A percentile compares a stretch with the other conserved stretches of the same genome.
These are phyloP conservation scores for Phorcus lineatus DNA, from an alignment of 2,888 invertebrate genomes.

Conservation along the genomic window DNA sequence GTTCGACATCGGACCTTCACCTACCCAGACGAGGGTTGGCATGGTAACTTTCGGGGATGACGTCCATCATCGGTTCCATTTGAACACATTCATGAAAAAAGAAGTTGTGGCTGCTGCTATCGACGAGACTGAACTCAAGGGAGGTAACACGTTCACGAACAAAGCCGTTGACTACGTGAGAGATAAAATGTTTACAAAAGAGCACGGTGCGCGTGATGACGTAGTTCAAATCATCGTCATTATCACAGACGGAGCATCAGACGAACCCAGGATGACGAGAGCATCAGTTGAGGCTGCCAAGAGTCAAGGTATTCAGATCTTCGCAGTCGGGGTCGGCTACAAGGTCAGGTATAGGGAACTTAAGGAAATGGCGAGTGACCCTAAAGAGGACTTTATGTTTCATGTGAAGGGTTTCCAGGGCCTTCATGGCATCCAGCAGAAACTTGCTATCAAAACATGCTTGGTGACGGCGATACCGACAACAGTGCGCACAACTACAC, in stretches of 20 bases:
- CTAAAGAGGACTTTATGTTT: background rate
- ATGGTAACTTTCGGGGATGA: slow-evolving; percentile 57
- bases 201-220: slow-evolving; percentile 10
- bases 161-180: slow-evolving; percentile 44
- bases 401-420: background rate
- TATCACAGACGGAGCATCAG: slow-evolving; percentile 6
- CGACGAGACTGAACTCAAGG: slow-evolving; percentile 38
- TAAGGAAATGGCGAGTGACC: background rate
- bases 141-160: slow-evolving; percentile 50
- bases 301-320: background rate
- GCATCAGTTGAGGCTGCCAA: background rate
- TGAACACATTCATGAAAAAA: slow-evolving; percentile 45
- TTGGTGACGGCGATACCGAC: background rate
- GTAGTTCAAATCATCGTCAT: background rate
- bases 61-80: slow-evolving; percentile 48
- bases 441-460: slow-evolving; percentile 26
- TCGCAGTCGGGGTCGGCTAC: slow-evolving; percentile 19
- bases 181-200: slow-evolving; percentile 36
- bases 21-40: slow-evolving; percentile 52
- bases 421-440: slow-evolving; percentile 1
- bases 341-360: background rate
- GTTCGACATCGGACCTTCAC: slow-evolving; percentile 55
- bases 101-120: slow-evolving; percentile 36
- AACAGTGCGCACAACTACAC: slow-evolving; percentile 11
- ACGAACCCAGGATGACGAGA: background rate